phyloP scores from a whole-genome alignment of 2,888 invertebrate genomes.

The Polia nebulosa region DNA sequence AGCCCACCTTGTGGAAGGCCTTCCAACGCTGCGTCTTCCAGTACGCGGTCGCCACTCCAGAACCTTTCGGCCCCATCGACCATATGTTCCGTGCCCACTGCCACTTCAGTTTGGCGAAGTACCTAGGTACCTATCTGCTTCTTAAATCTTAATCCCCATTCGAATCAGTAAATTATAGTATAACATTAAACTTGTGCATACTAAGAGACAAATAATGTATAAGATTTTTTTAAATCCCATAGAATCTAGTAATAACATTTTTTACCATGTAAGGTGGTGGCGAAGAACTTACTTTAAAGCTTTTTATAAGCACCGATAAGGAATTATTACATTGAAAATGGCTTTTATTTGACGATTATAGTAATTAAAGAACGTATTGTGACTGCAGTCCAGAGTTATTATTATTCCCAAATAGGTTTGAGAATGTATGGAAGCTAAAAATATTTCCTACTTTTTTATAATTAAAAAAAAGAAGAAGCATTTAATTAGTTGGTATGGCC shows the following conservation, averaged over 20 bases:
- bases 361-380: slow-evolving; percentile 11
- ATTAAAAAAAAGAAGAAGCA: background rate
- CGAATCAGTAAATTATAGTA: background rate
- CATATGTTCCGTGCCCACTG: no score
- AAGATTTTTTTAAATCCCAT: background rate
- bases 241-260: slow-evolving; percentile 4
- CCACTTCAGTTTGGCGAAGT: no score
- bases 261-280: background rate
- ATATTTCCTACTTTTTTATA: background rate
- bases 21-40: no score
- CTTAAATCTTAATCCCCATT: no score
- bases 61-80: no score
- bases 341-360: slow-evolving; percentile 1
- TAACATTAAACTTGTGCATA: background rate
- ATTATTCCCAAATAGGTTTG: background rate
- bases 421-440: background rate
- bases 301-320: slow-evolving; percentile 2
- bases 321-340: background rate
- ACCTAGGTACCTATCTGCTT: no score
- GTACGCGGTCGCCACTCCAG: no score
- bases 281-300: background rate
- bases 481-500: background rate
- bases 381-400: background rate
- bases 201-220: background rate
- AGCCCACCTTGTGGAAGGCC: no score